Percentiles rank a stretch among this genome's conserved stretches.
Evolutionary conservation across 1,140 invertebrate species (phyloP).

Genomic region (silkworm (Bombyx mori)): DNA sequence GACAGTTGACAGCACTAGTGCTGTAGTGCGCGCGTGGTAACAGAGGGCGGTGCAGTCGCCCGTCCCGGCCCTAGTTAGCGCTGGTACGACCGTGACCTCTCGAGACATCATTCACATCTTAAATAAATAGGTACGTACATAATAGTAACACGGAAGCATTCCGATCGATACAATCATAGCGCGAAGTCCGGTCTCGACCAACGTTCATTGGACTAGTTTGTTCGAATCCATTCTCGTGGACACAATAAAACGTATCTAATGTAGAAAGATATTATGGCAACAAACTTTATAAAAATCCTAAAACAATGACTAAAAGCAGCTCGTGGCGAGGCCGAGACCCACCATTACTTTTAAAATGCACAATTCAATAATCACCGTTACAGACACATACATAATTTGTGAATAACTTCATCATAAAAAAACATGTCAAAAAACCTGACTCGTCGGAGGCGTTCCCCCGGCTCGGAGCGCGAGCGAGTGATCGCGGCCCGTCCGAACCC

Average conservation of each 20-base stretch:
- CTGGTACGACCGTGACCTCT: slow-evolving; percentile 7
- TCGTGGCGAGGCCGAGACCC: slow-evolving; percentile 47
- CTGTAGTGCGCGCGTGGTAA: neutral
- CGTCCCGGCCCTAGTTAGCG: slow-evolving; percentile 1
- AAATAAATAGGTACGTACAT: slow-evolving; percentile 38
- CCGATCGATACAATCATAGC: slow-evolving; percentile 26
- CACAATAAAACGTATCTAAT: slow-evolving; percentile 61
- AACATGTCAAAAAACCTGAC: slow-evolving; percentile 65
- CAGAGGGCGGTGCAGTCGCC: neutral
- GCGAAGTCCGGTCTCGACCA: slow-evolving; percentile 26
- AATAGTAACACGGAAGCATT: slow-evolving; percentile 37
- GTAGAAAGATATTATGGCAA: slow-evolving; percentile 70
- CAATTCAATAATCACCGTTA: slow-evolving; percentile 69
- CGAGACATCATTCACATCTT: slow-evolving; percentile 22
- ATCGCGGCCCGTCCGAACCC: slow-evolving; percentile 17
- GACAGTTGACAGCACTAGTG: neutral
- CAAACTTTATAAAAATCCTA: slow-evolving; percentile 70
- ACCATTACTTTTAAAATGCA: slow-evolving; percentile 63
- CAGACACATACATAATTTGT: slow-evolving; percentile 70
- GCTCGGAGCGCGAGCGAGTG: slow-evolving; percentile 6
- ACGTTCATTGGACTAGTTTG: slow-evolving; percentile 64
- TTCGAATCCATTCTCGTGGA: slow-evolving; percentile 65
- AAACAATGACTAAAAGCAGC: slow-evolving; percentile 70
- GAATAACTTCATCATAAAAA: slow-evolving; percentile 70
- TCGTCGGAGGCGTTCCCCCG: slow-evolving; percentile 40